Base-by-base conservation (phyloP, 2,797 vertebrate species). In the Phrynocephalus guinanensis region DNA sequence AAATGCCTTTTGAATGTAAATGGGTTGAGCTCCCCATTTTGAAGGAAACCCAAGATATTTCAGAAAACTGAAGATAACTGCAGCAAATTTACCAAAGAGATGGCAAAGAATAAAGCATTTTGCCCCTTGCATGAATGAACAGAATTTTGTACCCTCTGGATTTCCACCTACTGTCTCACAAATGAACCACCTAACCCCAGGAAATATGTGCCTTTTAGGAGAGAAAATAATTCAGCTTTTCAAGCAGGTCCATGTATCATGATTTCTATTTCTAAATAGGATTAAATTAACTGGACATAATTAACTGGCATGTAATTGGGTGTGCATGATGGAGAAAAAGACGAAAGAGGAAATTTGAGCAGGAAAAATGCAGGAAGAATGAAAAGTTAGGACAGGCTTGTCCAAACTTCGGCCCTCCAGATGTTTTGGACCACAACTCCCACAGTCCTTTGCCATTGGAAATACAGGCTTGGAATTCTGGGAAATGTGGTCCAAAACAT, bases 61-160 rank as follows among this genome's bases (percentile, higher is more conserved):
- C 20, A 3, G 30, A 1, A 0, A 1, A 1, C 0, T 56, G n/a
- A 50, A 28, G 24, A 76, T 70, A 18, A 56, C 48, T 44, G 48
- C 50, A 86, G 4, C 56, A 70, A 76, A 16, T 71, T 2, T 33
- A 26, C 1, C 48, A 44, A 9, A 6, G 5, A 3, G 24, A 48
- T 22, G 1, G 0, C 26, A 9, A 28, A 50, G 30, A 0, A 1
- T 2, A 0, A 16, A 28, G 0, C 0, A 26, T 18, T 0, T 13
- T 10, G 0, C 0, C 1, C 48, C 2, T 20, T 18, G 7, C 68
- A 52, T 5, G 20, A 16, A 75, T 5, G 26, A 20, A 76, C 44
- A 8, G 52, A 50, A 3, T 66, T 15, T 18, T 48, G 73, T 33
- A 8, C 38, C 38, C 20, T n/a, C 1, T 33, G 8, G 5, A 11